Evolutionary conservation across 1,140 invertebrate species (phyloP), one percentile per base, ranked within the genome.

Genomic region (Doryteuthis pealeii): DNA sequence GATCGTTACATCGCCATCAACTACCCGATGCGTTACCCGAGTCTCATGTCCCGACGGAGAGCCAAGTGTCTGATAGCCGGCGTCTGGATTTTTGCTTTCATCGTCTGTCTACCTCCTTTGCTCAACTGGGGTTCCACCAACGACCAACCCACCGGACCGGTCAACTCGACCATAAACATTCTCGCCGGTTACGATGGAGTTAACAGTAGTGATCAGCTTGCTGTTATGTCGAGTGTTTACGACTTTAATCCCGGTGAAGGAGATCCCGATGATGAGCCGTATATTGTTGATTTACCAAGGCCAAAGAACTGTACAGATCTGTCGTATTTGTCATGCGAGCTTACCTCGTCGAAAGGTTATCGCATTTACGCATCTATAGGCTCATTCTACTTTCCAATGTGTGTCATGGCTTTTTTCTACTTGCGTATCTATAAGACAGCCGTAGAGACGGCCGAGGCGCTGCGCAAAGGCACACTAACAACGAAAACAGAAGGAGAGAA

Each of bases 71-170:
- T 98, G 94, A 98, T 98, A 77, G 91, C 92, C 0, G 91, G 94
- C 15, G 96, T 98, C 26, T 99, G 97, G 97, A 90, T 96, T 22
- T 91, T 98, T 82, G 97, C 95, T 1, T 95, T 94, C n/a, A 90
- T 98, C n/a, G 96, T 99, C 73, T 98, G 95, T 86, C 96, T 99
- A 81, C 97, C 97, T 5, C 97, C 97, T 12, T 90, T 99, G n/a
- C 90, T 99, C 31, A 97, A 97, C 0, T 99, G 96, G 97, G 54
- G 54, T n/a, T 22, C 2, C 10, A 62, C 10, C 26, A 94, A 82
- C 94, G 72, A 72, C 6, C n/a, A 5, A 22, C 31, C 28, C 10
- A 12, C 66, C 15, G 10, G 8, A 26, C n/a, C 22, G 0, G 6
- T 18, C 2, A 68, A 68, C 28, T 68, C 2, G 4, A 18, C 30